Evolutionary conservation across 2,888 invertebrate genomes (phyloP).

Genomic region (Andrena chrysosceles): DNA sequence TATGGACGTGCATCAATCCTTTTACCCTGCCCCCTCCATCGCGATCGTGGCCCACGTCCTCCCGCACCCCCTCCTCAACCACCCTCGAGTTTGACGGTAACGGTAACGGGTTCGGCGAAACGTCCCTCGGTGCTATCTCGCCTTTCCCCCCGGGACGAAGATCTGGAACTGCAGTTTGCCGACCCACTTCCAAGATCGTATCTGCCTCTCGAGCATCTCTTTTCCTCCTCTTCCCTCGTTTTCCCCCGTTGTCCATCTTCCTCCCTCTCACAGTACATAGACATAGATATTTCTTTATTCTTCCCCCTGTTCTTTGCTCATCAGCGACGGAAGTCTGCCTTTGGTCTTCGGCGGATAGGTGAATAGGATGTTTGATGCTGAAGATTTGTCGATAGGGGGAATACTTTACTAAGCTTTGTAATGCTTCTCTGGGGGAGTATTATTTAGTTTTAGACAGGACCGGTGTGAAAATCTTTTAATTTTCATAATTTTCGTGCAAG

Average conservation of each 20-base stretch:
- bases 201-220: slow-evolving; percentile 48
- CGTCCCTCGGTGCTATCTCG: slow-evolving; percentile 65
- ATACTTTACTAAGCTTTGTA: neutral
- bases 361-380: neutral
- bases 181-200: slow-evolving; percentile 71
- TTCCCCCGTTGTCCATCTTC: slow-evolving; percentile 2
- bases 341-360: neutral
- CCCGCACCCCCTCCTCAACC: slow-evolving; percentile 34
- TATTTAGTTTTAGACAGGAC: too few relatives aligned
- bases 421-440: too few relatives aligned
- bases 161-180: slow-evolving; percentile 66
- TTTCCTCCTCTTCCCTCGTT: slow-evolving; percentile 40
- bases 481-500: too few relatives aligned
- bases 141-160: slow-evolving; percentile 69
- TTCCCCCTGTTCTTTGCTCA: neutral
- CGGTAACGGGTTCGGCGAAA: slow-evolving; percentile 68
- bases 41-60: slow-evolving; percentile 39
- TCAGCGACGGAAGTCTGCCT: neutral
- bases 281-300: neutral
- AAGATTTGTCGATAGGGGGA: neutral
- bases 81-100: slow-evolving; percentile 61
- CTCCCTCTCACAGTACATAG: neutral
- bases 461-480: too few relatives aligned
- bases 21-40: slow-evolving; percentile 52
- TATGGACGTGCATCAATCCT: slow-evolving; percentile 78